Percentiles rank a stretch among this genome's conserved stretches.
phyloP scores from a whole-genome alignment of 2,888 invertebrate genomes.

The Lacanobia wlatinum region DNA sequence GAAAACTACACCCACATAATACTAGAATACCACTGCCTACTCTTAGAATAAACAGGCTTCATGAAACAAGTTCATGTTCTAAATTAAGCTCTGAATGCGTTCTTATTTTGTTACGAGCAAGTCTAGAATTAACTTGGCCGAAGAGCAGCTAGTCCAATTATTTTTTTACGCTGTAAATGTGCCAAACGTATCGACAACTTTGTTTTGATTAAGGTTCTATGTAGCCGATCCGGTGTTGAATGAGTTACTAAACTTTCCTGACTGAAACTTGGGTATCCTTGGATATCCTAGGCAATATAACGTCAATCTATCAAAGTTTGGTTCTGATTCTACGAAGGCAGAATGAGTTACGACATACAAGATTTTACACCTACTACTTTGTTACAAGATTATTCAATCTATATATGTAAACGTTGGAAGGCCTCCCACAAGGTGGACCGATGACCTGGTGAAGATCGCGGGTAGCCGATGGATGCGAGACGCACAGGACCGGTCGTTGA shows the following conservation, averaged over 20 bases:
- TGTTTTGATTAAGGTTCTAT: conserved; percentile 44
- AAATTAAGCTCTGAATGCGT: conserved; percentile 39
- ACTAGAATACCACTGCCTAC: neutral
- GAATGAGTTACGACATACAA: neutral
- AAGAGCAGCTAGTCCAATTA: conserved; percentile 14
- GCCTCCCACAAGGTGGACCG: no score
- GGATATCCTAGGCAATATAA: conserved; percentile 42
- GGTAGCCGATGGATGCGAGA: no score
- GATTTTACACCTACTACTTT: neutral
- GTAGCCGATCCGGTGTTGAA: conserved; percentile 17
- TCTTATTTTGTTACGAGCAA: conserved; percentile 14
- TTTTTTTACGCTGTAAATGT: conserved; percentile 28
- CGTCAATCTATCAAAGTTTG: conserved; percentile 48
- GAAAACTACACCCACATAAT: neutral
- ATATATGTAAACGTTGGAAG: no score
- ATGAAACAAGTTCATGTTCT: conserved; percentile 9
- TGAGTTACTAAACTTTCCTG: conserved; percentile 34
- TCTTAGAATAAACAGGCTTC: no score
- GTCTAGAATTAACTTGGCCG: conserved; percentile 25
- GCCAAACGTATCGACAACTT: conserved; percentile 39
- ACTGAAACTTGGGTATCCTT: conserved; percentile 40
- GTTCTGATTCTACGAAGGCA: neutral
- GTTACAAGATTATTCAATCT: neutral
- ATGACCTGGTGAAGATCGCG: no score
- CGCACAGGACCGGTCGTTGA: no score